These are phyloP conservation scores for Sepiola atlantica DNA, from an alignment of 2,888 invertebrate genomes.

Conservation along the genomic window DNA sequence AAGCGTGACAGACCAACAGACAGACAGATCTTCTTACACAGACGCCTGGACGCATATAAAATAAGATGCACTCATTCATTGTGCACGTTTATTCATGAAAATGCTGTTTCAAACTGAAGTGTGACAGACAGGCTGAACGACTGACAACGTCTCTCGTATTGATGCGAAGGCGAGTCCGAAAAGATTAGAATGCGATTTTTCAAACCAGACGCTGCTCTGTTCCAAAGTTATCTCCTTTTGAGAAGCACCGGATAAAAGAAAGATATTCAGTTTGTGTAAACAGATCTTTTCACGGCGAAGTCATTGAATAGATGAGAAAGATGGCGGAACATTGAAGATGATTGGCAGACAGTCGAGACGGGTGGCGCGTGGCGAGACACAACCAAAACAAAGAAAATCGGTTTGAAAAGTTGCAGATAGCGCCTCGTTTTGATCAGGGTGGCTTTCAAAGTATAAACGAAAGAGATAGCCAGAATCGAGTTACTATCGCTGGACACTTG, in stretches of 20 bases:
- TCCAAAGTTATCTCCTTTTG: background rate
- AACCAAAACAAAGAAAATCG: background rate
- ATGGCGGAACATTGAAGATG: slow-evolving; percentile 10
- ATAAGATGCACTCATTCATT: no score
- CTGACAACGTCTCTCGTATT: no score
- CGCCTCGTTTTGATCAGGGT: background rate
- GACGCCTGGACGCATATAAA: no score
- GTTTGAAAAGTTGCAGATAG: background rate
- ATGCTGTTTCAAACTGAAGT: no score
- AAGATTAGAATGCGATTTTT: background rate
- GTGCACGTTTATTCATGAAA: no score
- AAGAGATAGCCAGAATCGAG: background rate
- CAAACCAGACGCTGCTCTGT: background rate
- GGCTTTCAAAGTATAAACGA: background rate
- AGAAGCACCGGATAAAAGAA: background rate
- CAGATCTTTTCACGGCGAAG: background rate
- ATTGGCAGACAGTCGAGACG: background rate
- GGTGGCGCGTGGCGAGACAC: background rate
- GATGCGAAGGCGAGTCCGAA: background rate
- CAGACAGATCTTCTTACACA: no score
- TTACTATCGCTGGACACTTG: background rate
- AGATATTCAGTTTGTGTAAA: background rate
- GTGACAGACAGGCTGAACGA: no score
- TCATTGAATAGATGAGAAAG: background rate
- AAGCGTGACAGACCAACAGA: no score